These are phyloP conservation scores for Pseudochirops cupreus DNA, from an alignment of 2,797 vertebrate genomes.

Conservation along the genomic window DNA sequence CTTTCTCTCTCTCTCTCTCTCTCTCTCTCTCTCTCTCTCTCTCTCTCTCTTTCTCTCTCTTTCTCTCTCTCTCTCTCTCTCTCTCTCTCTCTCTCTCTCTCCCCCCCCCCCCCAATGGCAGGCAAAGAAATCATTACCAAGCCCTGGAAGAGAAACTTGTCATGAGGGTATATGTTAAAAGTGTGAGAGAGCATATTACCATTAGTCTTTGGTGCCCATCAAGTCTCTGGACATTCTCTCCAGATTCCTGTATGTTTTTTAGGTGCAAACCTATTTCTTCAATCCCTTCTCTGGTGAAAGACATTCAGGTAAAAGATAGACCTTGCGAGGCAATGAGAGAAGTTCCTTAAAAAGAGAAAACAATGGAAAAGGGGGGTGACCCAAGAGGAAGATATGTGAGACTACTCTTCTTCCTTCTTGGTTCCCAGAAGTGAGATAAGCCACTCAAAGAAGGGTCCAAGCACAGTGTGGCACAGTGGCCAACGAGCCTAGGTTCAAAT, in stretches of 20 bases:
- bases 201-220: conserved; percentile 61
- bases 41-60: conserved; percentile 12
- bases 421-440: not conserved
- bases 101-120: conserved; percentile 45
- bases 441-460: not conserved
- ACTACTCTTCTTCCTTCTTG: not conserved
- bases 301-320: conserved; percentile 1
- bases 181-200: conserved; percentile 77
- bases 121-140: conserved; percentile 74
- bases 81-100: conserved; percentile 47
- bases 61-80: conserved; percentile 30
- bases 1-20: conserved; percentile 40
- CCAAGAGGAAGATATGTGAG: not conserved
- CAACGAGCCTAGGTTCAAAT: not conserved
- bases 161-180: conserved; percentile 76
- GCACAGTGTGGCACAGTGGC: not conserved
- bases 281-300: conserved; percentile 63
- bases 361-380: not conserved
- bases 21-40: conserved; percentile 21
- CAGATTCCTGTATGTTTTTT: conserved; percentile 73
- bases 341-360: conserved; percentile 13
- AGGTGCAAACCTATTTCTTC: conserved; percentile 54
- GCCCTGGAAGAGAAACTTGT: conserved; percentile 61
- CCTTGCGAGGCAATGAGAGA: not conserved
- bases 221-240: conserved; percentile 64